A percentile compares a stretch with the other conserved stretches of the same genome.
Conservation (phyloP, 2,797 vertebrate genomes). For the Diplodus sargus region DNA sequence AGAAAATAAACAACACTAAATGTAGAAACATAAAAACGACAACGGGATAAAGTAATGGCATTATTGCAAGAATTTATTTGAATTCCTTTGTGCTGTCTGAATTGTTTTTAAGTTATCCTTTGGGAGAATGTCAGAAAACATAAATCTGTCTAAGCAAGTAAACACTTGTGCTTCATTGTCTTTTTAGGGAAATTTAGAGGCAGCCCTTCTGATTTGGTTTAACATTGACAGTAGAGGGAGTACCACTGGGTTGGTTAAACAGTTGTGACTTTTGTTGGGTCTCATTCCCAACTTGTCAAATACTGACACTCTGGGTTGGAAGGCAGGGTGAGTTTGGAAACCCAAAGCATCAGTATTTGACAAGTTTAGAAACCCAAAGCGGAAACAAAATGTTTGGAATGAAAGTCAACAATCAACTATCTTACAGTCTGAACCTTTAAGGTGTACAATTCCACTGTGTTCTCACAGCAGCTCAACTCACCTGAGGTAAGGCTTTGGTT, state of each 20-base stretch:
- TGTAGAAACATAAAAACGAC: conserved; percentile 37
- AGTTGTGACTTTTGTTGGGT: no score
- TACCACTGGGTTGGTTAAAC: no score
- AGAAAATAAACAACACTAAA: conserved; percentile 64
- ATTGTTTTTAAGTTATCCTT: conserved; percentile 24
- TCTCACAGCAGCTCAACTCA: conserved; percentile 73
- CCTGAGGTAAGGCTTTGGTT: conserved; percentile 96
- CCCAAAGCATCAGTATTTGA: no score
- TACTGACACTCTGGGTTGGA: no score
- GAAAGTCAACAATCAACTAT: no score
- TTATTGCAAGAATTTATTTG: conserved; percentile 23
- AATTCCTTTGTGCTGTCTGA: conserved; percentile 15
- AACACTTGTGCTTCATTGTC: conserved; percentile 24
- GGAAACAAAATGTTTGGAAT: no score
- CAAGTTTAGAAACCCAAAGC: no score
- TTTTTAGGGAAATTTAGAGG: conserved; percentile 17
- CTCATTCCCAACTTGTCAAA: no score
- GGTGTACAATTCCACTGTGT: neutral
- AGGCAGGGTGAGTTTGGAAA: no score
- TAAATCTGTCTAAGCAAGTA: conserved; percentile 40
- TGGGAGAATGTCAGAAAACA: conserved; percentile 31
- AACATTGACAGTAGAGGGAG: neutral
- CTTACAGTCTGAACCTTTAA: no score
- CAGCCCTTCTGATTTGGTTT: conserved; percentile 1
- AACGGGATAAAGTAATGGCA: conserved; percentile 17